phyloP scores from a whole-genome alignment of 2,113 vertebrate genomes.

The Oryzias curvinotus region DNA sequence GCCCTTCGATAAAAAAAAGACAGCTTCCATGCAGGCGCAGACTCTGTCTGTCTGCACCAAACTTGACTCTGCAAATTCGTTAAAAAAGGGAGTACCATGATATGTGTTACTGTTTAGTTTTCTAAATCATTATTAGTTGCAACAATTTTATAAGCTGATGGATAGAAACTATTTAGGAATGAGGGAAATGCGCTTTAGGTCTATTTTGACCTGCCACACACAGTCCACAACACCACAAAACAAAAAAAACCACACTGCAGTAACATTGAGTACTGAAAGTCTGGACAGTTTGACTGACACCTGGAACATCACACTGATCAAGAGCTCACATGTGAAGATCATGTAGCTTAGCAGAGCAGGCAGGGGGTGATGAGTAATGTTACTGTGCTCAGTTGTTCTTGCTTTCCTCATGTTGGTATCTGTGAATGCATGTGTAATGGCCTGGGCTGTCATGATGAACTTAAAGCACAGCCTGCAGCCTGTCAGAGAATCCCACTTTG shows the following conservation, averaged over 20 bases:
- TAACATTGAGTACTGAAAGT: slow-evolving; percentile 58
- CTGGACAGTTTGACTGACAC: slow-evolving; percentile 47
- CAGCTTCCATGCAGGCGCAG: slow-evolving; percentile 3
- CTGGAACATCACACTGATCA: slow-evolving; percentile 37
- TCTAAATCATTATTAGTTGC: too few species aligned
- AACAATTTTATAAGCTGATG: too few species aligned
- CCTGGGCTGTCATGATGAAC: slow-evolving; percentile 21
- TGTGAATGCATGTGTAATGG: slow-evolving; percentile 25
- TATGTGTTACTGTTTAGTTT: not conserved
- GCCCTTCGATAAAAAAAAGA: slow-evolving; percentile 16
- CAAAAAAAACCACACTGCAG: slow-evolving; percentile 57
- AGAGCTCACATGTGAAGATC: slow-evolving; percentile 32
- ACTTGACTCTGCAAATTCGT: slow-evolving; percentile 13
- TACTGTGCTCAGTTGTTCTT: slow-evolving; percentile 18
- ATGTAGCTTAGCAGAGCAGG: slow-evolving; percentile 23
- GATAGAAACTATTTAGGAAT: too few species aligned
- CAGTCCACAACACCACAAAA: too few species aligned
- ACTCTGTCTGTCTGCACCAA: not conserved
- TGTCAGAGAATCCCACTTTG: slow-evolving; percentile 35
- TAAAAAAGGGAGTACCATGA: slow-evolving; percentile 6
- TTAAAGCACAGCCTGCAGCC: not conserved
- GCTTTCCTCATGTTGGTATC: slow-evolving; percentile 8
- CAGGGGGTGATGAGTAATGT: slow-evolving; percentile 34
- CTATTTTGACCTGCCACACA: too few species aligned
- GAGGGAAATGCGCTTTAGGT: too few species aligned